Evolutionary conservation across 64 coral and sea anemone genomes (phyloP).

Genomic region (Actinia tenebrosa): DNA sequence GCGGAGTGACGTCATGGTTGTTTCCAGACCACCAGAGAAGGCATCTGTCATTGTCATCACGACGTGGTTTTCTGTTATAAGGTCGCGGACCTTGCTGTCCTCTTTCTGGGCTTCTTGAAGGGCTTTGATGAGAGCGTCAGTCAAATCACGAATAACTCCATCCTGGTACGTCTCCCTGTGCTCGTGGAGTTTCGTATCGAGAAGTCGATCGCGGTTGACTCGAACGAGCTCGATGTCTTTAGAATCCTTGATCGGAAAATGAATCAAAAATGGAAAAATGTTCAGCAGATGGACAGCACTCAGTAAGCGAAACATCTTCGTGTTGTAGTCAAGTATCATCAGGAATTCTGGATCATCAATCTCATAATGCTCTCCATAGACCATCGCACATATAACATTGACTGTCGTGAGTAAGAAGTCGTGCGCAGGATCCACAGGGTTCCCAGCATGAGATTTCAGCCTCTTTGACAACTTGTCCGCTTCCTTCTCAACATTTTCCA

Average conservation of each 20-base stretch:
- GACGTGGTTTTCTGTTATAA: slow-evolving; percentile 36
- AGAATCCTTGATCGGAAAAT: slow-evolving; percentile 36
- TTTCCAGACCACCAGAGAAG: slow-evolving; percentile 38
- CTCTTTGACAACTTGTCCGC: slow-evolving; percentile 19
- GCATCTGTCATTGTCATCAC: slow-evolving; percentile 37
- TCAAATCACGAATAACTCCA: slow-evolving; percentile 26
- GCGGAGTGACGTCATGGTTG: slow-evolving; percentile 30
- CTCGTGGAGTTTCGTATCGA: slow-evolving; percentile 29
- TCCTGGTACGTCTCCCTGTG: slow-evolving; percentile 28
- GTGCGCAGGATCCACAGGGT: slow-evolving; percentile 32
- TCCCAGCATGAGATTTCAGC: slow-evolving; percentile 23
- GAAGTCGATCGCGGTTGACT: slow-evolving; percentile 15
- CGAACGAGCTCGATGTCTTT: neutral
- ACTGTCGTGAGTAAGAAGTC: slow-evolving; percentile 37
- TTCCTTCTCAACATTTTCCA: slow-evolving; percentile 16
- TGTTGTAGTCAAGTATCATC: neutral
- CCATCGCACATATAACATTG: slow-evolving; percentile 53
- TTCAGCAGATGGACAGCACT: slow-evolving; percentile 14
- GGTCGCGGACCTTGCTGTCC: neutral
- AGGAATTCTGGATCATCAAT: slow-evolving; percentile 54
- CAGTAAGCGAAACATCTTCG: neutral
- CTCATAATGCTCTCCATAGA: slow-evolving; percentile 41
- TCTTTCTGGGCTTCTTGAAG: slow-evolving; percentile 29
- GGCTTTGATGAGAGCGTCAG: slow-evolving; percentile 52
- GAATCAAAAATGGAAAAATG: slow-evolving; percentile 31